Evolutionary conservation across 2,888 invertebrate genomes (phyloP), one percentile per base, ranked within the genome.

Genomic region (Frankliniella fusca): DNA sequence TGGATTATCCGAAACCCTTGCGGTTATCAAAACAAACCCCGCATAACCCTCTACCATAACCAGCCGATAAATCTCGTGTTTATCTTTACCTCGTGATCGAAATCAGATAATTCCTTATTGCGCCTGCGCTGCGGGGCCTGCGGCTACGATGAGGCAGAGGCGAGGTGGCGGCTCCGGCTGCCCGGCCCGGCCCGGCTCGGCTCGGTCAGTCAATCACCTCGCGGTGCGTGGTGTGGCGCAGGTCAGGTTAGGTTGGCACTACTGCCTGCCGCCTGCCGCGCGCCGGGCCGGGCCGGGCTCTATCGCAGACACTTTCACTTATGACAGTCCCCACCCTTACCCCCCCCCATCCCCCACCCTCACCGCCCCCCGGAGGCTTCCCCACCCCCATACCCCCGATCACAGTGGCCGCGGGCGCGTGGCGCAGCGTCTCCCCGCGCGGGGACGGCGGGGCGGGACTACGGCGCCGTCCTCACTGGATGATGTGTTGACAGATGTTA

Each of bases 251-350:
- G 70, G 23, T 10, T 9, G 70, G 27, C 70, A 27, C 70, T 76
- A 11, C 70, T 9, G 54, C 8, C 70, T 27, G 70, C 23, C 23
- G 23, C 70, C 1, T 7, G 54, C 15, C 54, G 54, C 8, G 54
- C 15, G 54, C 18, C 54, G 54, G 3, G 54, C 18, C 15, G 54
- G 12, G 54, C 54, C 54, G 3, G 61, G 20, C 61, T 61, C 61
- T 61, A 61, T 61, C 61, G n/a, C 61, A 76, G 70, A 76, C 70
- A 76, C 70, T 76, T 76, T 76, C 70, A 76, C 70, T 76, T 76
- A 76, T 76, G 70, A 76, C 70, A 27, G 70, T 23, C 70, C 27
- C 23, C 70, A 70, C 70, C 23, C 7, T 18, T 23, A 20, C 23
- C 70, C 23, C 70, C 70, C 23, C 65, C 65, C 23, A 2, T n/a